Conservation (phyloP, 1,140 invertebrate genomes). For the Sarcophaga peregrina region DNA sequence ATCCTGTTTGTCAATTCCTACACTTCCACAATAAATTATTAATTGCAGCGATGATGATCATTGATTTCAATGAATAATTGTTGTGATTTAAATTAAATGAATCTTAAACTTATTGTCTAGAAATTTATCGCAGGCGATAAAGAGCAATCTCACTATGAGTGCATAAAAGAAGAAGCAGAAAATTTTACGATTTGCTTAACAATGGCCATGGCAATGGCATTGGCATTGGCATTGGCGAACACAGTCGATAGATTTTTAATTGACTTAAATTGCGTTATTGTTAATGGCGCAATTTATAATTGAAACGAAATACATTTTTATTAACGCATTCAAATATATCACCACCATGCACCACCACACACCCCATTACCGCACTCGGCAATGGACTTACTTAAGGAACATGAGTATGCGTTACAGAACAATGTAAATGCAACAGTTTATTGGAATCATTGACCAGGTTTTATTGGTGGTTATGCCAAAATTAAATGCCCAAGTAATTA, state of each 20-base stretch:
- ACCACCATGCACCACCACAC: no score
- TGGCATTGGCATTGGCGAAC: not conserved
- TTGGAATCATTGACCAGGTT: not conserved
- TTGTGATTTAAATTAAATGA: slow-evolving; percentile 41
- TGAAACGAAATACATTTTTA: slow-evolving; percentile 30
- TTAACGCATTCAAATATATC: slow-evolving; percentile 3
- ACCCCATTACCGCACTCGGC: no score
- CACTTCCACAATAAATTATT: slow-evolving; percentile 41
- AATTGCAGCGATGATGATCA: slow-evolving; percentile 33
- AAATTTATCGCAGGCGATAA: slow-evolving; percentile 31
- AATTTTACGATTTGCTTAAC: not conserved
- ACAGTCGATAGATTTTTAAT: slow-evolving; percentile 5
- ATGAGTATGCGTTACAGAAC: not conserved
- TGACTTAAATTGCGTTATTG: slow-evolving; percentile 39
- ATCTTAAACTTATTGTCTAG: not conserved
- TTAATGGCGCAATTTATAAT: slow-evolving; percentile 31
- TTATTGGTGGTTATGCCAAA: not conserved
- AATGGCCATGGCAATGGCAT: not conserved
- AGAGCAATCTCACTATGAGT: not conserved
- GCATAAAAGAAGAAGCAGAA: no score
- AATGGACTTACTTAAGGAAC: no score
- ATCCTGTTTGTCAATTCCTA: slow-evolving; percentile 41
- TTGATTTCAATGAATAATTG: slow-evolving; percentile 39
- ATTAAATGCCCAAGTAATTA: no score
- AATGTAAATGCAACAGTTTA: not conserved